Base-by-base conservation (phyloP, 2,113 vertebrate species). In the Boleophthalmus pectinirostris region DNA sequence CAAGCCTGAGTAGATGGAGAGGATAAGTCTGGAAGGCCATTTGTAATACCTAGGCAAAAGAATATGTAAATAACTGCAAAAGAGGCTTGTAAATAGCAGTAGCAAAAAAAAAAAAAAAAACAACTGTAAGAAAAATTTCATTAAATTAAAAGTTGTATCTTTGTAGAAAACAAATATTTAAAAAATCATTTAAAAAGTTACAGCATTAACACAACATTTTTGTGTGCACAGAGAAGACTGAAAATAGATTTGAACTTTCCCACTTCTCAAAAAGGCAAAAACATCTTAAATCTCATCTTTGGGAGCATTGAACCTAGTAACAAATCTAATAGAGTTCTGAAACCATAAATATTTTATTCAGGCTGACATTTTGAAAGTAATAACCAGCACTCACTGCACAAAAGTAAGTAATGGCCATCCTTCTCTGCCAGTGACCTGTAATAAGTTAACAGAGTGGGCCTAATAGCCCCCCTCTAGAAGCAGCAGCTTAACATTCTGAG, bases 401-500 rank as follows among this genome's bases (percentile, higher is more conserved):
- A 70, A 46, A 70, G 61, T 25, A 75, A 60, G 56, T 58, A 49
- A 21, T 38, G 23, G 45, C 46, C 18, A 15, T 67, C 54, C 21
- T 68, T 51, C 60, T 20, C 43, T 38, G 70, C 18, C 0, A 72
- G 71, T 68, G 25, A 80, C 38, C 66, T 69, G 16, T 79, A 80
- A 73, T 71, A 76, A 72, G 69, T 76, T 75, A 79, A 77, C 78
- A 73, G 66, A 83, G 49, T 18, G 69, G 58, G 45, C 46, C 58
- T 80, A 77, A 79, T 70, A 75, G 68, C 69, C 63, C 72, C 71
- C 65, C 38, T 66, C 69, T 64, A 69, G 66, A 73, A 71, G 68
- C 47, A 72, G 51, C 20, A 47, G 63, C 49, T 90, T 87, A 83
- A 85, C 69, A 88, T 87, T 88, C 85, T 68, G 61, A 71, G 78